A percentile compares a stretch with the other conserved stretches of the same genome.
Evolutionary conservation across 1,140 invertebrate species (phyloP).

Genomic region (Platorchestia sp.): DNA sequence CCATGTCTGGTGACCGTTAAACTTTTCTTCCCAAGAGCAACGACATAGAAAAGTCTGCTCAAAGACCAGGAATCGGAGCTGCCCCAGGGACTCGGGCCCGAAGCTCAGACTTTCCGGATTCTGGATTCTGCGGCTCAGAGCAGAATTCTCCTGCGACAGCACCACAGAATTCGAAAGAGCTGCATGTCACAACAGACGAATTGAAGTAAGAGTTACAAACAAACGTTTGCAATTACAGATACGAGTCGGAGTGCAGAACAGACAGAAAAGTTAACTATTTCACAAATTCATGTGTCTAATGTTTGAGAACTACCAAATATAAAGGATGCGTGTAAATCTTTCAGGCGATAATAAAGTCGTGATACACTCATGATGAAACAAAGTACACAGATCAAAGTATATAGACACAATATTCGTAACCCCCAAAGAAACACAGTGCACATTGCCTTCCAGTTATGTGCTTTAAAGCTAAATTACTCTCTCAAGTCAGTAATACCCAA

Average conservation of each 20-base stretch:
- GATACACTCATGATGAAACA: background rate
- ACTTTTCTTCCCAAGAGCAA: constrained; percentile 10
- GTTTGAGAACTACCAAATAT: too few relatives aligned
- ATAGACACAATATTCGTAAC: too few relatives aligned
- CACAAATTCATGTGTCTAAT: background rate
- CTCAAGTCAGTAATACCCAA: background rate
- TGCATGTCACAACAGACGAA: background rate
- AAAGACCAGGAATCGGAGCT: background rate
- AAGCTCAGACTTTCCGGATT: background rate
- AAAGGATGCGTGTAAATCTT: background rate
- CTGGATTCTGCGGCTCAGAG: background rate
- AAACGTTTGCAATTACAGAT: background rate
- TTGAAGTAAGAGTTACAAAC: background rate
- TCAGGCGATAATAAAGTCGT: background rate
- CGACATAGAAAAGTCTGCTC: constrained; percentile 16
- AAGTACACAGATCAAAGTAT: background rate
- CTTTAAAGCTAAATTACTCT: background rate
- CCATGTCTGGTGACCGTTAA: constrained; percentile 38
- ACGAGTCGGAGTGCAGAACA: background rate
- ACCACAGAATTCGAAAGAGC: background rate
- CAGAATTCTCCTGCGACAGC: background rate
- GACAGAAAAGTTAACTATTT: background rate
- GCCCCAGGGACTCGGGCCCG: background rate
- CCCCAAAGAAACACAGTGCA: too few relatives aligned
- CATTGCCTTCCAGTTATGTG: background rate